These are phyloP conservation scores for Temnothorax unifasciatus DNA, from an alignment of 2,888 invertebrate species.

Conservation along the genomic window DNA sequence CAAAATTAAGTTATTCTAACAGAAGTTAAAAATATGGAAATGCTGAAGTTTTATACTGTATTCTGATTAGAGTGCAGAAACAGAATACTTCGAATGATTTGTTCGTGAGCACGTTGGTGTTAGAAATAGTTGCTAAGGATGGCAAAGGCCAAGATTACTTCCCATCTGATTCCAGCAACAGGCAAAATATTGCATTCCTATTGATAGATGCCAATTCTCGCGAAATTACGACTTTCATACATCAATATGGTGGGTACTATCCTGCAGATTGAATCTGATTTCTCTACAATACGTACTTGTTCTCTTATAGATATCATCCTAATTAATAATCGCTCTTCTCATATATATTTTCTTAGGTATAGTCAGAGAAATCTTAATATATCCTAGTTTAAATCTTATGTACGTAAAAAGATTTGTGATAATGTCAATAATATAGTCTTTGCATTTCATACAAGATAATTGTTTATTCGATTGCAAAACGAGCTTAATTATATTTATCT, in stretches of 20 bases:
- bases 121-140: constrained; percentile 82
- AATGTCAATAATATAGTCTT: not conserved
- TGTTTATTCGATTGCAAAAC: constrained; percentile 30
- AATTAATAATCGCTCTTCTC: constrained; percentile 3
- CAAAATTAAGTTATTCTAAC: not conserved
- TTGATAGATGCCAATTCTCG: constrained; percentile 84
- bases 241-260: constrained; percentile 77
- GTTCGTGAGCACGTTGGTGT: constrained; percentile 80
- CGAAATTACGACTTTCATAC: constrained; percentile 80
- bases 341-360: not conserved
- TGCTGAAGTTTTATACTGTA: not conserved
- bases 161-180: constrained; percentile 78
- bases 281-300: not conserved
- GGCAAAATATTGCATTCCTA: constrained; percentile 87
- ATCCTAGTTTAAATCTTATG: not conserved
- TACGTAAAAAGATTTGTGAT: not conserved
- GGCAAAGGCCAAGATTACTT: constrained; percentile 78
- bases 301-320: not conserved
- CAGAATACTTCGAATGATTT: constrained; percentile 73
- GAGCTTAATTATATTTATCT: constrained; percentile 1
- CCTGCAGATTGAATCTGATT: constrained; percentile 6
- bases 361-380: not conserved
- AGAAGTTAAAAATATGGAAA: not conserved
- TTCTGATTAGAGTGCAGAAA: constrained; percentile 80
- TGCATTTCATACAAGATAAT: constrained; percentile 34